Conservation (phyloP, 1,140 invertebrate species). For the Apolygus lucorum region DNA sequence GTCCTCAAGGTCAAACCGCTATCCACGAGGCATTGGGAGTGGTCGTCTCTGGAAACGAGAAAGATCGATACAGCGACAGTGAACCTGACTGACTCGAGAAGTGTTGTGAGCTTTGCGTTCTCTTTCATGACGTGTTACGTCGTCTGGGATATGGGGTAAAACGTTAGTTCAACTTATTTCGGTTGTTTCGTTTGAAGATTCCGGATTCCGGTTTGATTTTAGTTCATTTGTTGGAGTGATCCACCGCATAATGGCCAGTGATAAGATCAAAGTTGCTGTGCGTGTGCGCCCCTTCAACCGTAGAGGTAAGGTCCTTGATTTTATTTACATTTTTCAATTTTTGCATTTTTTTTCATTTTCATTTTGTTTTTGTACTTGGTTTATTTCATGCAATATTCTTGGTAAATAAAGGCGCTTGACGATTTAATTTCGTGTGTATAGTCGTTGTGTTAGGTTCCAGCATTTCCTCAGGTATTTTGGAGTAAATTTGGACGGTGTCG, state of each 20-base stretch:
- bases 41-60: neutral
- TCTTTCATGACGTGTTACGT: neutral
- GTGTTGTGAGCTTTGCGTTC: neutral
- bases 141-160: neutral
- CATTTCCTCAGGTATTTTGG: too few species aligned
- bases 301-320: slow-evolving; percentile 58
- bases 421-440: too few species aligned
- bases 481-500: too few species aligned
- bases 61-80: slow-evolving; percentile 4
- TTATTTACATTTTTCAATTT: neutral
- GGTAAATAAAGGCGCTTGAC: too few species aligned
- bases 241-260: slow-evolving; percentile 56
- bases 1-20: too few species aligned
- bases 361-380: neutral
- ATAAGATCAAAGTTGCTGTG: slow-evolving; percentile 95
- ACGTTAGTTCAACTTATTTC: neutral
- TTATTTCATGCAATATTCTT: neutral
- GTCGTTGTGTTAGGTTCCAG: too few species aligned
- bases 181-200: neutral
- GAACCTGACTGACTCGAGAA: neutral
- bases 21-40: neutral
- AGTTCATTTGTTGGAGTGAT: neutral
- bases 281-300: slow-evolving; percentile 91
- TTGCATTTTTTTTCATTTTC: neutral
- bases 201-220: neutral